phyloP scores from a whole-genome alignment of 53 echinoderm and acorn worm species.

The Henricia sp. region DNA sequence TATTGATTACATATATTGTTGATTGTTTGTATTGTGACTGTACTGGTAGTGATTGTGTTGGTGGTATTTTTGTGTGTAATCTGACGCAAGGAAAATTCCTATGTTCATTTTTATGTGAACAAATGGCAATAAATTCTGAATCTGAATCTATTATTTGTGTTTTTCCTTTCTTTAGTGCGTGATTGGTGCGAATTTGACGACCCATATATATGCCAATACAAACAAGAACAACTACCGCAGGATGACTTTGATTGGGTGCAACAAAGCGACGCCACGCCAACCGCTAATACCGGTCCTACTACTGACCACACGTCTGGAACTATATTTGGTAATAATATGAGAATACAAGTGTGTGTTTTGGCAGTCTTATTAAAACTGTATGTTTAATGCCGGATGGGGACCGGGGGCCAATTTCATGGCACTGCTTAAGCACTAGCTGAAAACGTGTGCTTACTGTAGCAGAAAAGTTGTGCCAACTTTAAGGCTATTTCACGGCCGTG shows the following conservation, averaged over 20 bases:
- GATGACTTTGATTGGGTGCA: slow-evolving; percentile 80
- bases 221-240: slow-evolving; percentile 45
- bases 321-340: slow-evolving; percentile 52
- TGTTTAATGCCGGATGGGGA: too few relatives aligned
- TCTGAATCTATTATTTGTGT: neutral
- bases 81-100: too few relatives aligned
- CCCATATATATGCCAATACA: slow-evolving; percentile 63
- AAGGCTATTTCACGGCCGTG: too few relatives aligned
- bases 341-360: neutral
- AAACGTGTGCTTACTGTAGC: too few relatives aligned
- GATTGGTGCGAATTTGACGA: slow-evolving; percentile 80
- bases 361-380: too few relatives aligned
- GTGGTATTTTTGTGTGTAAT: neutral
- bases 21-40: too few relatives aligned
- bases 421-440: too few relatives aligned
- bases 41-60: neutral
- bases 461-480: too few relatives aligned
- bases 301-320: slow-evolving; percentile 81
- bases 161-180: neutral
- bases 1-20: too few relatives aligned
- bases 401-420: too few relatives aligned
- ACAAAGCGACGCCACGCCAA: slow-evolving; percentile 58
- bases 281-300: slow-evolving; percentile 72
- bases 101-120: too few relatives aligned
- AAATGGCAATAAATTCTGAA: too few relatives aligned